Evolutionary conservation across 2,797 vertebrate genomes (phyloP), one percentile per base, ranked within the genome.

Genomic region (Arctocebus calabarensis): DNA sequence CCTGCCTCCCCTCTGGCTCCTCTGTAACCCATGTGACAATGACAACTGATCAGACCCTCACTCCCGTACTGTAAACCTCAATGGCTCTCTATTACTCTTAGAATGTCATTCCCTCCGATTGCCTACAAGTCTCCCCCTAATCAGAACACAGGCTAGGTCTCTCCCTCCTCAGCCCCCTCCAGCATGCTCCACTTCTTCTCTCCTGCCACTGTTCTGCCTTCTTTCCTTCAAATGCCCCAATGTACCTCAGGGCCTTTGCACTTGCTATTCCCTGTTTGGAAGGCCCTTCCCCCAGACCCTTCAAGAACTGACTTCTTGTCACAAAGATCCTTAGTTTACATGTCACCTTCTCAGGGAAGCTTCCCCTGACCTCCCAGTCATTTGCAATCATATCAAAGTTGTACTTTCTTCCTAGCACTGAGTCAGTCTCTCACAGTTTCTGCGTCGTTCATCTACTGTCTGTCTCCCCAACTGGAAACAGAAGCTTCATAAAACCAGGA

Each of bases 221-320:
- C n/a, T 88, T 48, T 29, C 55, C 29, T 68, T 40, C 73, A 64
- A 64, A 66, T 27, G 57, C 57, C n/a, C 27, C 16, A 45, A 37
- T 71, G 77, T 37, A 91, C 88, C 74, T 27, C 90, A 90, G 85
- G 90, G 14, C 86, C 74, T 86, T 94, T 85, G 75, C 81, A 90
- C 59, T n/a, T 82, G 34, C 61, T n/a, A 2, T 22, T 11, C 16
- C 25, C 45, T 25, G 13, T 37, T 32, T 45, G 52, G 66, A 78
- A 87, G 78, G 62, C 62, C 89, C 85, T 40, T 68, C 22, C 66
- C 55, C 12, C 25, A 68, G 27, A 37, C 45, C 78, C 79, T 70
- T 37, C 23, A 25, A 78, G 57, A 45, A 25, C 64, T 23, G 20
- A 29, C n/a, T 87, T 77, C 40, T 22, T 64, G 43, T 77, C 64